Evolutionary conservation across 2,113 vertebrate genomes (phyloP), one percentile per base, ranked within the genome.

Genomic region (Anguilla japonica): DNA sequence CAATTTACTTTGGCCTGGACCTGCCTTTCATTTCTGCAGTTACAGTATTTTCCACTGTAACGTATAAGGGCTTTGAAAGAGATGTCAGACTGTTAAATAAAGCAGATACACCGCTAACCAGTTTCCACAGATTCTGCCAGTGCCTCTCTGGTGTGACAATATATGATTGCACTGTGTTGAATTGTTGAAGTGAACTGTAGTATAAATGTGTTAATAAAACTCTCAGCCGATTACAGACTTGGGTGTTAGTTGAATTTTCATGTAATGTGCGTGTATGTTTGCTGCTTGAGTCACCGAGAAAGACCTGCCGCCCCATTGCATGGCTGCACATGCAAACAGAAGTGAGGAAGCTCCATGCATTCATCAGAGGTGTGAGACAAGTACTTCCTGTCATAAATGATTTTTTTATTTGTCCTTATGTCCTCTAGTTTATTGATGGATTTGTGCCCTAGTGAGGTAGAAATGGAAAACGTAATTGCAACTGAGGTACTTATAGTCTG

Each of bases 1-100:
- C 46, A 60, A 20, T 15, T 9, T 41, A 41, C 50, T 34, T 40
- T 39, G 56, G 26, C 20, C 40, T 40, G 56, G 84, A 40, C 83
- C 87, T 84, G 87, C 29, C n/a, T 39, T 81, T 80, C 34, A 60
- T 16, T 83, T 3, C 11, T 87, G 56, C 75, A 87, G 41, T 34
- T 13, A 34, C 34, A 34, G 71, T 20, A 67, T 26, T 75, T 75
- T n/a, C 71, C 11, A 34, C 71, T 29, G 9, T 75, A 75, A 75
- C 34, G 11, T 75, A 11, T 75, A 75, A 75, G 71, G 71, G 71
- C 71, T 75, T 75, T 75, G 11, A 29, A 75, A n/a, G 26, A 75
- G 13, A 34, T 75, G 71, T 29, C 71, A 75, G 71, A 75, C 71
- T 75, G 29, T 29, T 75, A 26, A 75, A 75, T 75, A 34, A 13